Base-by-base conservation (phyloP, 1,140 invertebrate genomes). In the Plodia interpunctella region DNA sequence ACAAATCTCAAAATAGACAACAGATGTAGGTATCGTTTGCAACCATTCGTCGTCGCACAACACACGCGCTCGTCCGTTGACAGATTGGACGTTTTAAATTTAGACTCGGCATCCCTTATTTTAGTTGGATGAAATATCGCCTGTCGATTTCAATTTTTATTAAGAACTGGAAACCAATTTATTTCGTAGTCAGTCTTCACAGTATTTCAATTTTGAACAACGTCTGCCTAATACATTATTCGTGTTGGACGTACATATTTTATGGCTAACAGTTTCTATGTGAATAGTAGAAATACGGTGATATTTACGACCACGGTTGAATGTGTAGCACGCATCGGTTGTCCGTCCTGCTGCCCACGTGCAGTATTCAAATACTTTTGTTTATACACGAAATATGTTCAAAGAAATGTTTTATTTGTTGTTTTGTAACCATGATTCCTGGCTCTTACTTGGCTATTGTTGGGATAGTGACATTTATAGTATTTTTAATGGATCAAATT, bases 1-100 rank as follows among this genome's bases (percentile, higher is more conserved):
- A 88, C 83, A 85, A 81, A 83, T 86, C 82, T 82, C 59, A 72
- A 87, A 88, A 88, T 88, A 87, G 83, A 81, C 75, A 80, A 83
- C 79, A 87, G 73, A 84, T 85, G 80, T 81, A 74, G 78, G 79
- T 75, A 78, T 78, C 78, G 78, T 83, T 81, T 76, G 83, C 78
- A 73, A 79, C 78, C 70, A 80, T 86, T 76, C 76, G 78, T 78
- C 79, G 82, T 80, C 78, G 78, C 79, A 79, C 78, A 84, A 87
- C 82, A 80, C 74, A 66, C 80, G 76, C 76, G 73, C 77, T 78
- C 78, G 70, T 72, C 81, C 78, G 83, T 85, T 85, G 85, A 88
- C 83, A 87, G 83, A 88, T 88, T 83, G 78, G 83, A 77, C 72
- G 74, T 73, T 78, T 79, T 81, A 87, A 79, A 85, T 83, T 80